These are phyloP conservation scores for Auanema sp. DNA, from an alignment of 2,888 invertebrate species.

Conservation along the genomic window DNA sequence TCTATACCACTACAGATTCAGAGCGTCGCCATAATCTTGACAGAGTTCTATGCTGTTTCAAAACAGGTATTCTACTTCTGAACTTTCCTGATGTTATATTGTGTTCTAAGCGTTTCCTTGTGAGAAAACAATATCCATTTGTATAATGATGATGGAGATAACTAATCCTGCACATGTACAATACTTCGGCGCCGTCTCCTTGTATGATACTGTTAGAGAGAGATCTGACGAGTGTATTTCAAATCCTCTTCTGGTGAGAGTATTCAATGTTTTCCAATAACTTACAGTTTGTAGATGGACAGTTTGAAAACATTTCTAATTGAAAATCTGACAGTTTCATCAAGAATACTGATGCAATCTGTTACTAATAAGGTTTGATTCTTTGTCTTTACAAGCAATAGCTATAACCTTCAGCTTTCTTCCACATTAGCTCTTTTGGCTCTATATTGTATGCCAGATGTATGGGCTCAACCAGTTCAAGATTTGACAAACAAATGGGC, in stretches of 20 bases:
- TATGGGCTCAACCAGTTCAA: conserved; percentile 49
- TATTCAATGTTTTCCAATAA: no score
- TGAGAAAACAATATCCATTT: conserved; percentile 20
- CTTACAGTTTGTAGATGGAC: conserved; percentile 22
- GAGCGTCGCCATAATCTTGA: conserved; percentile 32
- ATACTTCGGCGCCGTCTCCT: conserved; percentile 40
- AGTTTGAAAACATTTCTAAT: conserved; percentile 39
- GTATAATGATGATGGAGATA: conserved; percentile 34
- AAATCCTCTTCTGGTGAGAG: conserved; percentile 28
- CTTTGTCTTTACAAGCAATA: no score
- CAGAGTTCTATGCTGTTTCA: conserved; percentile 31
- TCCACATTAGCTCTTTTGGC: conserved; percentile 42
- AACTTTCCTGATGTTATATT: neutral
- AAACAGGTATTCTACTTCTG: conserved; percentile 22
- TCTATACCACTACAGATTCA: conserved; percentile 37
- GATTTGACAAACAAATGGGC: conserved; percentile 50
- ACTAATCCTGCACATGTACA: conserved; percentile 22
- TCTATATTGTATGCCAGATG: conserved; percentile 44
- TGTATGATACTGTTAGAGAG: conserved; percentile 42
- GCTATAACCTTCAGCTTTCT: no score
- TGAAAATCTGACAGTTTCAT: conserved; percentile 29
- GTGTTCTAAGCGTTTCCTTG: conserved; percentile 14
- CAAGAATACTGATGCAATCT: conserved; percentile 27
- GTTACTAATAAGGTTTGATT: conserved; percentile 28
- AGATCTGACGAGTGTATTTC: conserved; percentile 39